These are phyloP conservation scores for Hippocampus kuda DNA, from an alignment of 2,797 vertebrate species.

Conservation along the genomic window DNA sequence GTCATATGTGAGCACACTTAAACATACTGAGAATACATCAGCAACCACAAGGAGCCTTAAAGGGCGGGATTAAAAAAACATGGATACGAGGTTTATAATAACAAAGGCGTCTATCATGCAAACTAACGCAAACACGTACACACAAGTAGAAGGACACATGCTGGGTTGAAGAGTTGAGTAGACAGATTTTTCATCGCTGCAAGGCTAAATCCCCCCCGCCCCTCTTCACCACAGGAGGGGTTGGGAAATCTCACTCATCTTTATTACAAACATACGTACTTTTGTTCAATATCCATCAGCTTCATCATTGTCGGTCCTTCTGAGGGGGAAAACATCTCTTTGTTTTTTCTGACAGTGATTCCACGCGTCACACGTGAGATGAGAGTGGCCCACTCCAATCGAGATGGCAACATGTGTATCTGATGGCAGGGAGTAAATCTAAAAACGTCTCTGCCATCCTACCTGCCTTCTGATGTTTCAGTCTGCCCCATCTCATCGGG, in stretches of 20 bases:
- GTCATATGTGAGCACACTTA: conserved; percentile 11
- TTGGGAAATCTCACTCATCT: conserved; percentile 6
- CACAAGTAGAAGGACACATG: conserved; percentile 11
- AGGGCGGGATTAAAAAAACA: conserved; percentile 1
- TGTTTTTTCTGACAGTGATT: conserved; percentile 24
- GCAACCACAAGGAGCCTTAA: background rate
- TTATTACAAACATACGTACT: conserved; percentile 8
- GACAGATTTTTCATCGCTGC: conserved; percentile 43
- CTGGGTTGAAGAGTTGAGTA: conserved; percentile 34
- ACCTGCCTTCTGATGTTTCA: background rate
- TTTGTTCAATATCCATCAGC: conserved; percentile 21
- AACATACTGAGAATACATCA: conserved; percentile 2
- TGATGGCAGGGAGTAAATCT: conserved; percentile 13
- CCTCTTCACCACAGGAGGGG: conserved; percentile 26
- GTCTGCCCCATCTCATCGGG: conserved; percentile 17
- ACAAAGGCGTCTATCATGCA: conserved; percentile 3
- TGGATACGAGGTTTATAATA: background rate
- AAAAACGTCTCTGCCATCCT: conserved; percentile 19
- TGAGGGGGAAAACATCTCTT: conserved; percentile 14
- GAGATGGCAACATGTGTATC: background rate
- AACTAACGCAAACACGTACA: conserved; percentile 2
- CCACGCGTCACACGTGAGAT: conserved; percentile 35
- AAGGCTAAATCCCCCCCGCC: conserved; percentile 30
- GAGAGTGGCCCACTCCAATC: conserved; percentile 31
- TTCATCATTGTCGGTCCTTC: conserved; percentile 19